phyloP scores from a whole-genome alignment of 2,888 invertebrate genomes.

The Aradus depressus region DNA sequence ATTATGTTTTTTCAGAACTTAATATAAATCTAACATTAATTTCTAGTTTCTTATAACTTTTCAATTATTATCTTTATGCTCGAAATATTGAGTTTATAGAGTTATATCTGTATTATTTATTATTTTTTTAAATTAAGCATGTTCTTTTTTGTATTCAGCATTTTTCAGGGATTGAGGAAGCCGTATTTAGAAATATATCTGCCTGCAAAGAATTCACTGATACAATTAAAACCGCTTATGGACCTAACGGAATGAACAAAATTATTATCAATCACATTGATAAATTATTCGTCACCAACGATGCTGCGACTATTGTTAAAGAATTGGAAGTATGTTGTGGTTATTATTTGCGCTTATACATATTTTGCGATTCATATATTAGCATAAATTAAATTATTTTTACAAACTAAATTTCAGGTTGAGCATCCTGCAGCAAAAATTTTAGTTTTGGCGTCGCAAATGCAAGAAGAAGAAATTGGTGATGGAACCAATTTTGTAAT shows the following conservation, averaged over 20 bases:
- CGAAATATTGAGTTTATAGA: too few relatives aligned
- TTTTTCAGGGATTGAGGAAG: slow-evolving; percentile 90
- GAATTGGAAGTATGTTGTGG: slow-evolving; percentile 58
- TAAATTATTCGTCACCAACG: slow-evolving; percentile 96
- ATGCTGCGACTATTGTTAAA: slow-evolving; percentile 94
- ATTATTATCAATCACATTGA: slow-evolving; percentile 99
- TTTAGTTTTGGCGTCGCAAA: slow-evolving; percentile 90
- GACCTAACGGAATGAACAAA: slow-evolving; percentile 98
- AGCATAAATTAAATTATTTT: not conserved
- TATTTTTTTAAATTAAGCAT: too few relatives aligned
- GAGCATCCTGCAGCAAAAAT: slow-evolving; percentile 98
- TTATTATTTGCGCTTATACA: not conserved
- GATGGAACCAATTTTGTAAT: slow-evolving; percentile 99
- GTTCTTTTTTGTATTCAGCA: slow-evolving; percentile 42
- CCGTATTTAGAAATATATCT: slow-evolving; percentile 86
- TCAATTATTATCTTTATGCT: too few relatives aligned
- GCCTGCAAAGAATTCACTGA: slow-evolving; percentile 93
- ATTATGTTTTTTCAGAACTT: too few relatives aligned
- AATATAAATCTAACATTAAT: too few relatives aligned
- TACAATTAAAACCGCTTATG: slow-evolving; percentile 88
- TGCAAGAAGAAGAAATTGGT: slow-evolving; percentile 97
- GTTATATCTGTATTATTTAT: too few relatives aligned
- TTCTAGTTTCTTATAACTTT: too few relatives aligned
- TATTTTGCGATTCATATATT: not conserved
- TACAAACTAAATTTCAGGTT: slow-evolving; percentile 42